Evolutionary conservation across 2,113 vertebrate genomes (phyloP), one percentile per base, ranked within the genome.

Genomic region (Patagioenas fasciata): DNA sequence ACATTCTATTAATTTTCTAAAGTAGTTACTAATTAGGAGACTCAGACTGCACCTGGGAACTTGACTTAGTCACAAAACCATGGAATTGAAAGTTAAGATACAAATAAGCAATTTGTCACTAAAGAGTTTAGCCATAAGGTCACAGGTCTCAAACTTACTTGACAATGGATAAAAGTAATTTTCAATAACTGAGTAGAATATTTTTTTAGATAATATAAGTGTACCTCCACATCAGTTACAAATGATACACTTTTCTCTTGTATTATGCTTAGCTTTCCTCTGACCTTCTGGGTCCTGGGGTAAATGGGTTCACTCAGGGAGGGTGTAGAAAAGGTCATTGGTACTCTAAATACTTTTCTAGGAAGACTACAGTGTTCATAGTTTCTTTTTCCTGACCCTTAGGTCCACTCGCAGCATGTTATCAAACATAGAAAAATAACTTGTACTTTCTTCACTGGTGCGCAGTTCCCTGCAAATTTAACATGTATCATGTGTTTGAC

Each of bases 171-270:
- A 66, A 74, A 81, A 54, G 11, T 60, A 58, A 21, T 56, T 50
- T 78, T 54, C 25, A 62, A 6, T 72, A 28, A 71, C 44, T 31
- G 62, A 85, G 31, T 13, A 57, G 28, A 67, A 17, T 16, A 82
- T 89, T 32, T 61, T 44, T 12, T 32, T 54, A 13, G 10, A 72
- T 40, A 81, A 54, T 18, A 48, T 4, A 31, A 3, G 12, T 26
- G 6, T 56, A 51, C 17, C 4, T 87, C 6, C 23, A 6, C 6
- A 11, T 21, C 4, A 28, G 34, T 60, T 77, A 24, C 4, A 24
- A 77, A 56, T 51, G 3, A 11, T 5, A 28, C 0, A 1, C 1
- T 12, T 86, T 83, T 65, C 16, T n/a, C 11, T 53, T 53, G 6
- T 29, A 14, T 50, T 79, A 28, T 75, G 20, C 15, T 66, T 32